Percentiles rank a stretch among this genome's conserved stretches.
Evolutionary conservation across 2,113 vertebrate genomes (phyloP).

Genomic region (Rhinolophus ferrumequinum): DNA sequence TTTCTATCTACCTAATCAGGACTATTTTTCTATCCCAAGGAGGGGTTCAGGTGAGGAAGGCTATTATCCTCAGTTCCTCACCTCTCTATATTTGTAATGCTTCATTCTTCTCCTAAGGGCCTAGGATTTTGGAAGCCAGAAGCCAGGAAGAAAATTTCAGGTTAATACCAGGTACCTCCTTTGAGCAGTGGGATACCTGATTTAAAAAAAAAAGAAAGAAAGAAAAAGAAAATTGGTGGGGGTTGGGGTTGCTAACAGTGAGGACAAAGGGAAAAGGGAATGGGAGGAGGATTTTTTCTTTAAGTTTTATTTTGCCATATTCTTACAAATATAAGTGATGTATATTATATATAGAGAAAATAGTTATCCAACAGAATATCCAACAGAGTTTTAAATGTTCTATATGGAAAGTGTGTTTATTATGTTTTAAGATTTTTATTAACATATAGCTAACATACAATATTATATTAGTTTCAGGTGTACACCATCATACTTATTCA

Average conservation of each 20-base stretch:
- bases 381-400: conserved; percentile 26
- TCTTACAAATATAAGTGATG: neutral
- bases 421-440: too few species aligned
- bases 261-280: neutral
- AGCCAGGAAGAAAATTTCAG: neutral
- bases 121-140: neutral
- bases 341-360: neutral
- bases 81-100: neutral
- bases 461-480: too few species aligned
- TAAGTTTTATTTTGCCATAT: neutral
- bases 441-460: too few species aligned
- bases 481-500: too few species aligned
- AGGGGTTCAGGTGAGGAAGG: neutral
- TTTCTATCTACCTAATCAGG: neutral
- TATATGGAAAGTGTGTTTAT: neutral
- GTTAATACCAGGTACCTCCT: neutral
- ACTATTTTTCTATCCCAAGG: neutral
- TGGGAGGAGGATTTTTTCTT: neutral
- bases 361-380: neutral
- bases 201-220: neutral
- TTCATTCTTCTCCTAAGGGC: neutral
- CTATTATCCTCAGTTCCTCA: neutral
- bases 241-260: neutral
- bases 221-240: too few species aligned
- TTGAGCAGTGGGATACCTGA: neutral